Conservation (phyloP, 2,113 vertebrate genomes). For the Shinisaurus crocodilurus region DNA sequence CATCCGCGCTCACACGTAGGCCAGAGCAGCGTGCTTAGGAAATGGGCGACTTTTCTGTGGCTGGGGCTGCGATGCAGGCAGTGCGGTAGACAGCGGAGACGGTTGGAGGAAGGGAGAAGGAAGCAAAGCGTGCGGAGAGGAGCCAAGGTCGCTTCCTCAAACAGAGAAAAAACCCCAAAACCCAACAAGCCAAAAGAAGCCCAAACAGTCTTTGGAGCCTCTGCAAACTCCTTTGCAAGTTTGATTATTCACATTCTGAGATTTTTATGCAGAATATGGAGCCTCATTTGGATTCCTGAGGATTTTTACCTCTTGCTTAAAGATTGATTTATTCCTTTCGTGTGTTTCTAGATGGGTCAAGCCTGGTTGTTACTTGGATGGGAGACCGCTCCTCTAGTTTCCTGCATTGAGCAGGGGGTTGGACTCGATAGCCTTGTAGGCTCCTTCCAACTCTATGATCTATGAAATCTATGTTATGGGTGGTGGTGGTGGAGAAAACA, state of each 20-base stretch:
- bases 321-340: neutral
- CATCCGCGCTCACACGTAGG: neutral
- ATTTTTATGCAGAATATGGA: neutral
- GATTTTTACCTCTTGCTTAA: neutral
- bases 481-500: neutral
- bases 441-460: no score
- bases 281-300: neutral
- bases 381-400: no score
- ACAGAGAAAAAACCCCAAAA: no score
- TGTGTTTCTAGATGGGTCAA: neutral
- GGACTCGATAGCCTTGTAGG: no score
- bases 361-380: no score
- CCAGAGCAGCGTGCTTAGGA: neutral
- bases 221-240: neutral
- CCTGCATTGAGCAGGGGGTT: no score
- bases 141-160: neutral
- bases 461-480: no score
- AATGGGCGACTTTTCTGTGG: neutral
- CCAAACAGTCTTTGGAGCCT: neutral
- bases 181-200: neutral
- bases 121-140: neutral
- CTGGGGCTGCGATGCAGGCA: neutral
- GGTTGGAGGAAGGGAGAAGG: neutral
- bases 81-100: neutral
- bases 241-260: no score